Conservation (phyloP, 2,888 invertebrate genomes). For the Stenolophus ochropezus region DNA sequence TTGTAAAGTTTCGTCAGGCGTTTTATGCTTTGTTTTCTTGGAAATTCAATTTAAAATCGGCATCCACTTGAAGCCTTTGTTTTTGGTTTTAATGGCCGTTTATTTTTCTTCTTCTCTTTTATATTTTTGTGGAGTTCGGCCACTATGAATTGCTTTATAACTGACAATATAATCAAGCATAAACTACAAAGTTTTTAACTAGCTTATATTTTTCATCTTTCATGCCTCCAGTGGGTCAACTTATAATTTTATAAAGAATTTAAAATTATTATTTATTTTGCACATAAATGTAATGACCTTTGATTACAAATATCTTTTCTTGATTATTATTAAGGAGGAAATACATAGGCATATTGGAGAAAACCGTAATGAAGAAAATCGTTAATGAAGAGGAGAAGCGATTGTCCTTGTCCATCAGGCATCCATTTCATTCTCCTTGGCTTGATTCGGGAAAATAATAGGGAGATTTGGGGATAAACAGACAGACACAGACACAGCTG, state of each 20-base stretch:
- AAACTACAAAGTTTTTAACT: neutral
- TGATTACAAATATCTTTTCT: too few species aligned
- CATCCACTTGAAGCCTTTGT: constrained; percentile 47
- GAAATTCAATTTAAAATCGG: constrained; percentile 54
- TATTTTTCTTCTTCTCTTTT: constrained; percentile 38
- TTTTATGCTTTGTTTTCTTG: constrained; percentile 52
- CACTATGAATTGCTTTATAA: constrained; percentile 42
- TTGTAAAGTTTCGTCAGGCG: constrained; percentile 43
- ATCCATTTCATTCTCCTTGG: neutral
- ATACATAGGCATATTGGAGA: too few species aligned
- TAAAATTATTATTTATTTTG: too few species aligned
- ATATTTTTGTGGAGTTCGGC: neutral
- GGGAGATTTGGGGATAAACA: constrained; percentile 50
- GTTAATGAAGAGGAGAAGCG: too few species aligned
- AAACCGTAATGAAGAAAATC: too few species aligned
- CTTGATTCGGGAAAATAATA: constrained; percentile 42
- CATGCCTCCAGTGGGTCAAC: neutral
- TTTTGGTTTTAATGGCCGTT: constrained; percentile 38
- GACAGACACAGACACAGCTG: constrained; percentile 8
- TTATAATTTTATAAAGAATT: too few species aligned
- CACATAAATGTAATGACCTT: too few species aligned
- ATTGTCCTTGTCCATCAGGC: neutral
- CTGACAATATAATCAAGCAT: constrained; percentile 3
- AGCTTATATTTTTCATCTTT: neutral
- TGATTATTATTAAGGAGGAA: too few species aligned